phyloP scores from a whole-genome alignment of 2,888 invertebrate genomes.

The Phrixothrix hirtus region DNA sequence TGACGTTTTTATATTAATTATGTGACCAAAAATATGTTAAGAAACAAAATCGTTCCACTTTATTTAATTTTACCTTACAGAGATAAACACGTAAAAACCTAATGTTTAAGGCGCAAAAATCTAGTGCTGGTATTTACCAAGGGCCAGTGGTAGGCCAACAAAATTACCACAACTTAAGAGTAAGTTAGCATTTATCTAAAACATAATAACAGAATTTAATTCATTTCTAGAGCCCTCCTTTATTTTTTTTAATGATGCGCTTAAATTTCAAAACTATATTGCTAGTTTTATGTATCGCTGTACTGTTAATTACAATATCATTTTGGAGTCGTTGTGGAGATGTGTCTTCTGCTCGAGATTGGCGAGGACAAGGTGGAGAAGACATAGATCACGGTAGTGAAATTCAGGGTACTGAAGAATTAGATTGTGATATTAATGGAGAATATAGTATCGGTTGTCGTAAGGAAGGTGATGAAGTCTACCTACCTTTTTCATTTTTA shows the following conservation, averaged over 20 bases:
- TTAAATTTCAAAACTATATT: slow-evolving; percentile 77
- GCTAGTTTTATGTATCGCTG: slow-evolving; percentile 65
- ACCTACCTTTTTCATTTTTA: slow-evolving; percentile 89
- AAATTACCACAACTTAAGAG: slow-evolving; percentile 48
- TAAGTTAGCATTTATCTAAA: slow-evolving; percentile 23
- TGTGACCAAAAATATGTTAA: no score
- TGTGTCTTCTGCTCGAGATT: slow-evolving; percentile 46
- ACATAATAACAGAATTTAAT: neutral
- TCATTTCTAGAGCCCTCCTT: slow-evolving; percentile 52
- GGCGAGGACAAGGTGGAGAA: slow-evolving; percentile 35
- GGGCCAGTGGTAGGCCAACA: slow-evolving; percentile 47
- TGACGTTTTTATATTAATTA: no score
- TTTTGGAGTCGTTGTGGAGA: slow-evolving; percentile 79
- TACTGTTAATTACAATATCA: slow-evolving; percentile 69
- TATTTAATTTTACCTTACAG: no score
- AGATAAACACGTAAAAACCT: slow-evolving; percentile 26
- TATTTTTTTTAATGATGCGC: slow-evolving; percentile 71
- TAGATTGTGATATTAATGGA: slow-evolving; percentile 88
- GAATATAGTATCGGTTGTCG: slow-evolving; percentile 63
- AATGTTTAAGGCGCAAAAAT: slow-evolving; percentile 44
- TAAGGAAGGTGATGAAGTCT: slow-evolving; percentile 83
- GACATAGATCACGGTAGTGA: slow-evolving; percentile 47
- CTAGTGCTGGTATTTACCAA: slow-evolving; percentile 36
- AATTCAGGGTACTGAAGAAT: slow-evolving; percentile 63
- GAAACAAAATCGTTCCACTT: no score